Base-by-base conservation (phyloP, 2,113 vertebrate species). In the Lepisosteus oculatus region DNA sequence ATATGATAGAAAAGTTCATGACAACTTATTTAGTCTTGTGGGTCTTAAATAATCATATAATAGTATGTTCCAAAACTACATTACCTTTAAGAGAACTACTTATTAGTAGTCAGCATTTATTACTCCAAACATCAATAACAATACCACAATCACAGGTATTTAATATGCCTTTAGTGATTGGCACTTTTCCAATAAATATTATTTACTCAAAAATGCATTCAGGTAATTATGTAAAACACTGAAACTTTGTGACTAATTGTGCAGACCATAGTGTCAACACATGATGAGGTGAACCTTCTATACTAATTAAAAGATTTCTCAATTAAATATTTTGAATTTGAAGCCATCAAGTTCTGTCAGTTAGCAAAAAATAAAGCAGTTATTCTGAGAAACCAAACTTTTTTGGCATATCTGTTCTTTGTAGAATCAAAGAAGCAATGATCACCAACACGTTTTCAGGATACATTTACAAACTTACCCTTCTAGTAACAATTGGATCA, bases 401-500 rank as follows among this genome's bases (percentile, higher is more conserved):
- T 29, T 29, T 29, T 29, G 29, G 29, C 29, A 29, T 29, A 29
- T 29, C 29, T 29, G 29, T 29, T 29, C 29, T 29, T 29, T 29
- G 29, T 29, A 29, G 29, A 29, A 29, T 29, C 29, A 29, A 29
- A 29, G 29, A 29, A 29, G 29, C 29, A 29, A 29, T 29, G 29
- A 29, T 29, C 29, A 29, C 29, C 29, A 29, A 29, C 29, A 0
- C 29, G 29, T 29, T 1, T 29, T 29, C 29, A 29, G 29, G 29
- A 29, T 29, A 29, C 29, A 1, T 29, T 29, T 29, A 29, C 29
- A 29, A 51, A 15, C 86, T 82, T 89, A 99, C 97, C 85, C 97
- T 91, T 79, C 97, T 92, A 4, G 95, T 96, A 79, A 99, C 97
- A 67, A 98, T 99, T 61, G 90, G 92, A 78, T 99, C 97, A 4